These are phyloP conservation scores for Lithophane ornitopus DNA, from an alignment of 2,888 invertebrate species.

Conservation along the genomic window DNA sequence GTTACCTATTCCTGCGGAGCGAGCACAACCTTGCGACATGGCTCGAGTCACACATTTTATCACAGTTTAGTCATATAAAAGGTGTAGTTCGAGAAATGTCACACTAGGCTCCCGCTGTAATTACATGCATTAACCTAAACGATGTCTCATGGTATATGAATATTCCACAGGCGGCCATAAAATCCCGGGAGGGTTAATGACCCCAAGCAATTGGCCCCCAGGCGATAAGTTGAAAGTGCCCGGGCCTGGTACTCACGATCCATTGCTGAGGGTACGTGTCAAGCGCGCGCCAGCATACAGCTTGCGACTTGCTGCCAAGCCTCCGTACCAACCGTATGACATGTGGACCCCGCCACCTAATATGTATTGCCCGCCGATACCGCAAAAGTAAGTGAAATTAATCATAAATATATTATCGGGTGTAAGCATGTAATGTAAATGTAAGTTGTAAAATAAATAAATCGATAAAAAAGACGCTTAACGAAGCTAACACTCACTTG, in stretches of 20 bases:
- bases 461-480: background rate
- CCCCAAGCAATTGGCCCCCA: slow-evolving; percentile 69
- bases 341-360: slow-evolving; percentile 85
- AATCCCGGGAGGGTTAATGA: slow-evolving; percentile 77
- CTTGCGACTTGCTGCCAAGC: slow-evolving; percentile 73
- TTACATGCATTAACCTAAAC: background rate
- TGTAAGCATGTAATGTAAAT: background rate
- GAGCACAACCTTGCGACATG: too few species aligned
- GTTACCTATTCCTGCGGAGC: too few species aligned
- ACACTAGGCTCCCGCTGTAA: background rate
- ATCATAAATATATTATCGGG: background rate
- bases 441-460: background rate
- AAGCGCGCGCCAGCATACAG: slow-evolving; percentile 79
- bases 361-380: slow-evolving; percentile 81
- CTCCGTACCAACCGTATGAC: slow-evolving; percentile 77
- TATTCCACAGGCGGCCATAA: slow-evolving; percentile 71
- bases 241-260: slow-evolving; percentile 78
- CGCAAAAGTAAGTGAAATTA: slow-evolving; percentile 70
- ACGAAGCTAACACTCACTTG: background rate
- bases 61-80: too few species aligned
- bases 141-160: background rate
- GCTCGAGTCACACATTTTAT: too few species aligned
- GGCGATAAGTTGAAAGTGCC: slow-evolving; percentile 71
- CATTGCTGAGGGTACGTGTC: slow-evolving; percentile 58
- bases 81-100: too few species aligned